These are phyloP conservation scores for Anthonomus grandis DNA, from an alignment of 1,140 invertebrate genomes.

Conservation along the genomic window DNA sequence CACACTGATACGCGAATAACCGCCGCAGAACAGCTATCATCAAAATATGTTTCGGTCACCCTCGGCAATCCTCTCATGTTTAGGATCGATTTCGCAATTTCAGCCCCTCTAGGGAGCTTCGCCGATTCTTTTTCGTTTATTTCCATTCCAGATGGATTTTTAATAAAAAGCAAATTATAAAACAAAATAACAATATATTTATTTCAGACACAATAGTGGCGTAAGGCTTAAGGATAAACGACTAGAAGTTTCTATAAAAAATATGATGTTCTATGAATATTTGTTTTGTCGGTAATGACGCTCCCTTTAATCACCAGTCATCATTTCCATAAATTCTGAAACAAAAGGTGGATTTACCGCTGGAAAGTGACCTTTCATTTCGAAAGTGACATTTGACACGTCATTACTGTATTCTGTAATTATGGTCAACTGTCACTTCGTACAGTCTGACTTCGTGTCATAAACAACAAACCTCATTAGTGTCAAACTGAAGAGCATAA, in stretches of 20 bases:
- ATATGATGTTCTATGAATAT: neutral
- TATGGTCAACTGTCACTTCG: too few species aligned
- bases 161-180: neutral
- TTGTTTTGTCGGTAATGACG: neutral
- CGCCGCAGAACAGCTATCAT: too few species aligned
- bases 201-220: slow-evolving; percentile 1
- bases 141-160: neutral
- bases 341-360: slow-evolving; percentile 18
- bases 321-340: slow-evolving; percentile 73
- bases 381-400: too few species aligned
- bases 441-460: too few species aligned
- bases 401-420: too few species aligned
- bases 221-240: neutral
- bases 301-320: slow-evolving; percentile 61
- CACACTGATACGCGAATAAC: too few species aligned
- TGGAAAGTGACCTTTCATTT: too few species aligned
- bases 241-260: too few species aligned
- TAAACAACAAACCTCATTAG: too few species aligned
- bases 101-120: neutral
- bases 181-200: neutral
- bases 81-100: slow-evolving; percentile 2
- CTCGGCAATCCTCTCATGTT: neutral
- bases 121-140: neutral
- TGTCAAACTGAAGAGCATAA: too few species aligned
- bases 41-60: neutral